Conservation (phyloP, 2,113 vertebrate species). For the Gobiocypris rarus region DNA sequence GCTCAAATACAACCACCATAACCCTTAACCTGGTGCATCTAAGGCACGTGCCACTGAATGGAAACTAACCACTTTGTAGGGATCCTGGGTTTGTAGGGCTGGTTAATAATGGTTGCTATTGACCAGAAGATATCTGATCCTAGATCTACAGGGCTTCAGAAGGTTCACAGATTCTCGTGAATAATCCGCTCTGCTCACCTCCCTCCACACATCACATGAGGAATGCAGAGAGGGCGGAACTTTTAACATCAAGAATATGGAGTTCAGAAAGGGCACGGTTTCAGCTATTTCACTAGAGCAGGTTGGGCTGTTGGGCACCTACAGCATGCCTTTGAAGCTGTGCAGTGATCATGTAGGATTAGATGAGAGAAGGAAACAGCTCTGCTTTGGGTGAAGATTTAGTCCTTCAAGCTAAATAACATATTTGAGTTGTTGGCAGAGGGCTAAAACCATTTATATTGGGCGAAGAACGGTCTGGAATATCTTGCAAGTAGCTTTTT, state of each 20-base stretch:
- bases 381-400: slow-evolving; percentile 17
- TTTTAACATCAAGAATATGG: slow-evolving; percentile 30
- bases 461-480: neutral
- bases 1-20: neutral
- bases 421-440: neutral
- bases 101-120: slow-evolving; percentile 17
- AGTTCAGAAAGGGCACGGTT: slow-evolving; percentile 22
- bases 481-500: neutral
- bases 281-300: slow-evolving; percentile 7
- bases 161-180: neutral
- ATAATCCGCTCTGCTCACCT: slow-evolving; percentile 13
- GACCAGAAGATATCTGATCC: slow-evolving; percentile 30
- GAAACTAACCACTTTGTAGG: neutral
- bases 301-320: neutral
- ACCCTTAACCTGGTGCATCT: neutral
- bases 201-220: slow-evolving; percentile 21
- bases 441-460: neutral
- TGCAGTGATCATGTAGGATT: slow-evolving; percentile 36
- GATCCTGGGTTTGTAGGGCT: no score
- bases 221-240: slow-evolving; percentile 42
- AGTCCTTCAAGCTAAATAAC: neutral
- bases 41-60: neutral
- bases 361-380: slow-evolving; percentile 36
- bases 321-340: slow-evolving; percentile 15
- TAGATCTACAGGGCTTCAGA: neutral